Conservation (phyloP, 2,888 invertebrate species). For the Operophtera brumata region DNA sequence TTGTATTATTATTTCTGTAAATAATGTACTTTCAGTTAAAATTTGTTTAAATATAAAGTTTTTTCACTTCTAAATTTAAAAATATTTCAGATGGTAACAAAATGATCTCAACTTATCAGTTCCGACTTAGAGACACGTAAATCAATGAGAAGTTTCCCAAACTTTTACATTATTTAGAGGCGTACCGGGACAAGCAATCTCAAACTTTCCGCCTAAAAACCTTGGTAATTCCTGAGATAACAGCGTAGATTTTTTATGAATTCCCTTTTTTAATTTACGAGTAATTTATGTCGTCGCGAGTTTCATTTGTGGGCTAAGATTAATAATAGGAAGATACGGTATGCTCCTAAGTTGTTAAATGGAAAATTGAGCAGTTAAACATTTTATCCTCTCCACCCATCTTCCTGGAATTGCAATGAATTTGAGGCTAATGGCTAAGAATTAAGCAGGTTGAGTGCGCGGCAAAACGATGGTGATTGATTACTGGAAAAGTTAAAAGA, state of each 20-base stretch:
- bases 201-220: conserved; percentile 40
- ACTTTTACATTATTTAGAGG: conserved; percentile 31
- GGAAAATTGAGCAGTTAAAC: neutral
- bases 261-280: conserved; percentile 52
- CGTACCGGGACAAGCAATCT: conserved; percentile 35
- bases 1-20: too few relatives aligned
- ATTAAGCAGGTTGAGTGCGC: too few relatives aligned
- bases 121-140: conserved; percentile 17
- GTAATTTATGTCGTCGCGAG: conserved; percentile 46
- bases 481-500: too few relatives aligned
- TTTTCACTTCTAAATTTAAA: conserved; percentile 2
- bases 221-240: conserved; percentile 42
- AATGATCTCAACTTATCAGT: conserved; percentile 16
- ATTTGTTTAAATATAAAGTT: neutral
- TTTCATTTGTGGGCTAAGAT: conserved; percentile 48
- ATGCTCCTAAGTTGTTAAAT: neutral
- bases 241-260: conserved; percentile 42
- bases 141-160: conserved; percentile 35
- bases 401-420: neutral
- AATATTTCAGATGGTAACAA: conserved; percentile 16
- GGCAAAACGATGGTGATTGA: too few relatives aligned
- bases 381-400: neutral
- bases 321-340: conserved; percentile 6
- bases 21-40: neutral
- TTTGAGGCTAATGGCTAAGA: too few relatives aligned